Base-by-base conservation (phyloP, 1,140 invertebrate species). In the Rhyzopertha dominica region DNA sequence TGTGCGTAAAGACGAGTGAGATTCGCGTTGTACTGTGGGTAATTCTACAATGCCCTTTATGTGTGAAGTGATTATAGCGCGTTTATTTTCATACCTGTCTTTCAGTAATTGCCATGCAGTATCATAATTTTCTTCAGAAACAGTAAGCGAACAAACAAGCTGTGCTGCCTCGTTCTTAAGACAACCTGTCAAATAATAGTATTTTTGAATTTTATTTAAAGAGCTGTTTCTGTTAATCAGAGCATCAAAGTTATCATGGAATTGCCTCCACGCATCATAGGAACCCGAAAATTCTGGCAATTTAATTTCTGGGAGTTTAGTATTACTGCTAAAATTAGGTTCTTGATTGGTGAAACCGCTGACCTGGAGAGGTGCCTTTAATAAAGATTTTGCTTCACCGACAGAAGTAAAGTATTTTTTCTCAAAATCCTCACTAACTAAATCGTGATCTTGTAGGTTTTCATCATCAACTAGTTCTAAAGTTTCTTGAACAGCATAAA, bases 191-290 rank as follows among this genome's bases (percentile, higher is more conserved):
- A 62, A 32, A 45, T 62, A 57, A 19, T 57, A 56, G 40, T 60
- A 45, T 40, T 62, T 62, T 29, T 63, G 51, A 7, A 57, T 44
- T 12, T 49, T 46, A 3, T 31, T 26, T 9, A 65, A 40, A 2
- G 34, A 25, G 4, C 42, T 30, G 20, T 60, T 54, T 16, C 56
- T 49, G 35, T 66, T 48, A 8, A 65, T 52, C 0, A 63, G 43
- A 31, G 55, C 50, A 1, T 37, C 23, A 44, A 65, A 67, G 1
- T 56, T 42, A 36, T 65, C 53, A 20, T 52, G 45, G 32, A 66
- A 65, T 5, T 52, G 41, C 12, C 58, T 42, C 61, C 63, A 67
- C 20, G 57, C 42, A 14, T 38, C 49, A 36, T 58, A 61, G 19
- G 44, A 40, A 5, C 59, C 62, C 1, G 43, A 45, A 45, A 65